Conservation (phyloP, 2,113 vertebrate genomes). For the Oncorhynchus mykiss region DNA sequence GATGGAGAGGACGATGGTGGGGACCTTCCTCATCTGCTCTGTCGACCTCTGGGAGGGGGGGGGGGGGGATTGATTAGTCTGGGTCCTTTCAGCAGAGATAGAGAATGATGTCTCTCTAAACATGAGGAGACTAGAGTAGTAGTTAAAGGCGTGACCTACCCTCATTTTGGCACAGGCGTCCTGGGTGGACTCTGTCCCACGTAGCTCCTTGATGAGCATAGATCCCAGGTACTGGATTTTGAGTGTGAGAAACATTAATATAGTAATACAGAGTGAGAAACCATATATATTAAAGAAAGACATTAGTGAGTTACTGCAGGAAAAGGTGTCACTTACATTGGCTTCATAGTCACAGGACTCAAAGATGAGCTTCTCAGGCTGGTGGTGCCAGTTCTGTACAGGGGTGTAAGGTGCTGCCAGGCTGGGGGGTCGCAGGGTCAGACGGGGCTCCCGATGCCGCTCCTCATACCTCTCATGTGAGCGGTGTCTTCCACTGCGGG, state of each 20-base stretch:
- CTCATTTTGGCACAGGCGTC: conserved; percentile 97
- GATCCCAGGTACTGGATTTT: conserved; percentile 88
- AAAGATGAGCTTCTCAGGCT: conserved; percentile 97
- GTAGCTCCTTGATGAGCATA: conserved; percentile 93
- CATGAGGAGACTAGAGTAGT: too few species aligned
- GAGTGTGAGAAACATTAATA: not conserved
- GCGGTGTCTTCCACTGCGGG: conserved; percentile 75
- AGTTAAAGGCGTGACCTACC: conserved; percentile 65
- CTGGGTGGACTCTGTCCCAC: conserved; percentile 93
- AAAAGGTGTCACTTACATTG: conserved; percentile 72
- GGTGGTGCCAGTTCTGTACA: conserved; percentile 97
- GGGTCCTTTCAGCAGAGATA: not conserved
- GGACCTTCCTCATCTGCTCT: conserved; percentile 96
- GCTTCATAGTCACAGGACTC: conserved; percentile 95
- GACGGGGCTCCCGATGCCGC: conserved; percentile 78
- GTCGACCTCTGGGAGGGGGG: conserved; percentile 84
- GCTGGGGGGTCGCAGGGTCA: conserved; percentile 92
- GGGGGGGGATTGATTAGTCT: not conserved
- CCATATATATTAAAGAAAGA: not conserved
- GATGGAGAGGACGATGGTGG: conserved; percentile 94
- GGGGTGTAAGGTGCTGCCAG: conserved; percentile 88
- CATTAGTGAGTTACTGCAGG: not conserved
- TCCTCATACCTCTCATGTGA: conserved; percentile 81
- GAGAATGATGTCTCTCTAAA: too few species aligned
- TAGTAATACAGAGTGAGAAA: not conserved